Conservation (phyloP, 2,888 invertebrate genomes). For the Empis livida region DNA sequence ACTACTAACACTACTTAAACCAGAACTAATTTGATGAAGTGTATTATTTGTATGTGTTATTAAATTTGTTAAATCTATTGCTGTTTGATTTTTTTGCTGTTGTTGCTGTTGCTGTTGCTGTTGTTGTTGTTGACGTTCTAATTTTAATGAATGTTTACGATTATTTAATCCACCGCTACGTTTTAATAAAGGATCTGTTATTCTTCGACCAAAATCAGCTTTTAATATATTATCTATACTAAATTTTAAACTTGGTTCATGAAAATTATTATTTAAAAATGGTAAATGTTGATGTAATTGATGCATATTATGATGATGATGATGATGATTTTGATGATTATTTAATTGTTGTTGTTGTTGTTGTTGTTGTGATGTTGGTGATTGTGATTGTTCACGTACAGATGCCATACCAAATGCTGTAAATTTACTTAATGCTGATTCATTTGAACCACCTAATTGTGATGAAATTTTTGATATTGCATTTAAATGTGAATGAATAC, state of each 20-base stretch:
- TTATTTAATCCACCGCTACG: slow-evolving; percentile 18
- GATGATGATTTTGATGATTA: slow-evolving; percentile 21
- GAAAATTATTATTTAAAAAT: slow-evolving; percentile 30
- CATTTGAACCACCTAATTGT: not conserved
- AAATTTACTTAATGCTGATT: slow-evolving; percentile 25
- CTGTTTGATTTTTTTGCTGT: not conserved
- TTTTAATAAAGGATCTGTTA: slow-evolving; percentile 54
- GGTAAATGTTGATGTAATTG: slow-evolving; percentile 27
- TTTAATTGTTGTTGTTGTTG: slow-evolving; percentile 13
- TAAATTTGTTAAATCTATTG: slow-evolving; percentile 9
- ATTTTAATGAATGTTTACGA: not conserved
- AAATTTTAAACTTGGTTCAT: slow-evolving; percentile 56
- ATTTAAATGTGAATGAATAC: slow-evolving; percentile 54
- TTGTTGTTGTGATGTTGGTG: slow-evolving; percentile 14
- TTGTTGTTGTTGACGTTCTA: not conserved
- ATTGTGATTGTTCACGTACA: slow-evolving; percentile 4
- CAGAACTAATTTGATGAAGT: not conserved
- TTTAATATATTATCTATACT: slow-evolving; percentile 78
- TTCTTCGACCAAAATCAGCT: slow-evolving; percentile 67
- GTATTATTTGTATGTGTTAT: not conserved
- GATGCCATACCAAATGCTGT: slow-evolving; percentile 26
- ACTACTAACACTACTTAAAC: not conserved
- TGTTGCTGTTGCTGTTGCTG: not conserved
- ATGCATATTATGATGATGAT: slow-evolving; percentile 21
- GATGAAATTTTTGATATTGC: slow-evolving; percentile 48